These are phyloP conservation scores for Andrena marginata DNA, from an alignment of 2,888 invertebrate species.

Conservation along the genomic window DNA sequence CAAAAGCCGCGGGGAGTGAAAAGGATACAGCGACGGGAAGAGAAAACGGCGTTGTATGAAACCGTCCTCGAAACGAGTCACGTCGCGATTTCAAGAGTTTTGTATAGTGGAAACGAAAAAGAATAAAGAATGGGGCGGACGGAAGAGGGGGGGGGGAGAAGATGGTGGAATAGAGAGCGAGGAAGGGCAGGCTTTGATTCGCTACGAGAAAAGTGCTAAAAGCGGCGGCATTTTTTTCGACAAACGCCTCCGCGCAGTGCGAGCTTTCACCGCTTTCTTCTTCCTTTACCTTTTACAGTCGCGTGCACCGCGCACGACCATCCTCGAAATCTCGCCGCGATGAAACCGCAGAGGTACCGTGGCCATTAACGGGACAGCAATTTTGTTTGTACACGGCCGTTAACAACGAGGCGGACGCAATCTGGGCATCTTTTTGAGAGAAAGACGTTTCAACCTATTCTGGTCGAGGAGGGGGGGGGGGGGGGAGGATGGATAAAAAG, in stretches of 20 bases:
- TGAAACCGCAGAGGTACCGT: conserved; percentile 29
- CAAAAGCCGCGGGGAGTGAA: conserved; percentile 24
- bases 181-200: conserved; percentile 65
- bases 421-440: conserved; percentile 32
- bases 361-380: conserved; percentile 47
- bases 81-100: conserved; percentile 53
- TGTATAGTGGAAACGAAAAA: conserved; percentile 23
- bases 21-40: conserved; percentile 19
- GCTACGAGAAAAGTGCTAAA: conserved; percentile 70
- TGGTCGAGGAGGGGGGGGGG: no score
- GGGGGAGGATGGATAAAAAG: conserved; percentile 25
- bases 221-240: conserved; percentile 74
- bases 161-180: conserved; percentile 24
- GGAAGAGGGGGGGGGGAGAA: background rate
- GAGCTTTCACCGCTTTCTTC: conserved; percentile 68
- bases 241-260: conserved; percentile 66
- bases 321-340: conserved; percentile 39
- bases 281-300: conserved; percentile 49
- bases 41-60: conserved; percentile 43
- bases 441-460: background rate
- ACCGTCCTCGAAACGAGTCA: conserved; percentile 43
- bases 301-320: conserved; percentile 22
- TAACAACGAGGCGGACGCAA: conserved; percentile 37
- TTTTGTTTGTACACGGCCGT: conserved; percentile 48
- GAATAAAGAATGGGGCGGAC: background rate